Conservation (phyloP, 1,140 invertebrate species). For the Drosophila erecta region DNA sequence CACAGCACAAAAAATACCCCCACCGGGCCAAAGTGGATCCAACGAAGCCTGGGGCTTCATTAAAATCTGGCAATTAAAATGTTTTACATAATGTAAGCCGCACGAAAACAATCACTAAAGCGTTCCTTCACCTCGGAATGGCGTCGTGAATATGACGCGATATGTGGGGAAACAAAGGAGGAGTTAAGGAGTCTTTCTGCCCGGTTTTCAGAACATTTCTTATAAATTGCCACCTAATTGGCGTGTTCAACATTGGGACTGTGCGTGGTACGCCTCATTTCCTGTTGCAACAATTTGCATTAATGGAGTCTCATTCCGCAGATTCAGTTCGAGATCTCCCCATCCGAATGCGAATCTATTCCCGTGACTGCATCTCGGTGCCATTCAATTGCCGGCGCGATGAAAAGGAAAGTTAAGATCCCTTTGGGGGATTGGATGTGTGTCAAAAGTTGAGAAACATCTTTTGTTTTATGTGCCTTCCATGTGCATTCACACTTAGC, state of each 20-base stretch:
- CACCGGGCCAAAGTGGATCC: slow-evolving; percentile 10
- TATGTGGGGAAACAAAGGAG: slow-evolving; percentile 16
- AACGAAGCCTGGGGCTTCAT: slow-evolving; percentile 42
- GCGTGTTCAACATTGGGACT: slow-evolving; percentile 40
- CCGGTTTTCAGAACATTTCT: slow-evolving; percentile 43
- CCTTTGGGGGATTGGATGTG: slow-evolving; percentile 27
- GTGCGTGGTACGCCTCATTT: slow-evolving; percentile 70
- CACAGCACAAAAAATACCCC: not conserved
- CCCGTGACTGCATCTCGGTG: slow-evolving; percentile 18
- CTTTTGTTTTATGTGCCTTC: slow-evolving; percentile 46
- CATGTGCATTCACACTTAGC: slow-evolving; percentile 18
- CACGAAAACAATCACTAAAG: slow-evolving; percentile 22
- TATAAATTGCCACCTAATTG: slow-evolving; percentile 70
- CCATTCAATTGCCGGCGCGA: slow-evolving; percentile 40
- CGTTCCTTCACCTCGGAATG: slow-evolving; percentile 54
- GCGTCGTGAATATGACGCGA: slow-evolving; percentile 4
- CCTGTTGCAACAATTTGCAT: slow-evolving; percentile 71
- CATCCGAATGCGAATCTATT: slow-evolving; percentile 2
- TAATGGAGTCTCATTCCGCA: slow-evolving; percentile 24
- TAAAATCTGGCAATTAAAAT: slow-evolving; percentile 70
- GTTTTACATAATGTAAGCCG: slow-evolving; percentile 51
- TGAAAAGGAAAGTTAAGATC: slow-evolving; percentile 54
- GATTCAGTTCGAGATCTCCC: not conserved
- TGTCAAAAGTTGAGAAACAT: slow-evolving; percentile 59
- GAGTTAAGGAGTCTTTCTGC: not conserved